Evolutionary conservation across 2,113 vertebrate species (phyloP).

Genomic region (Ifrita kowaldi): DNA sequence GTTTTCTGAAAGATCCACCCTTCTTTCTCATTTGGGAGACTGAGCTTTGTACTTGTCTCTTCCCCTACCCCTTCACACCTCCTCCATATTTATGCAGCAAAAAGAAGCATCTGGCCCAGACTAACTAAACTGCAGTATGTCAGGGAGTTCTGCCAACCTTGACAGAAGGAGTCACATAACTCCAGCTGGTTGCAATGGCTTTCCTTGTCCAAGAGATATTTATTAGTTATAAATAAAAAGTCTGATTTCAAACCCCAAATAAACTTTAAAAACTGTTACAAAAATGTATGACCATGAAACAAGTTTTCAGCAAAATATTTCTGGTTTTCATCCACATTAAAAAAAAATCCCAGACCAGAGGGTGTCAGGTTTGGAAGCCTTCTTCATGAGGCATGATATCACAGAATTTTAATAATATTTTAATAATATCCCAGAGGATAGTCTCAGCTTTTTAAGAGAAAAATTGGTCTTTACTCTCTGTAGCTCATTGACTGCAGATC

Average conservation of each 20-base stretch:
- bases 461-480: neutral
- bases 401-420: neutral
- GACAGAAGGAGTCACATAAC: constrained; percentile 20
- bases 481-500: neutral
- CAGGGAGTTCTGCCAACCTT: constrained; percentile 37
- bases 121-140: neutral
- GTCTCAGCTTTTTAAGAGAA: neutral
- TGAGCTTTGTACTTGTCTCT: neutral
- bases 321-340: neutral
- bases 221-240: constrained; percentile 23
- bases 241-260: neutral
- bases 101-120: constrained; percentile 34
- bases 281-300: neutral
- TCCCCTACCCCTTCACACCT: neutral
- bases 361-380: neutral
- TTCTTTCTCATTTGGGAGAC: neutral
- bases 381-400: neutral
- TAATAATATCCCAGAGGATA: neutral
- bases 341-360: neutral
- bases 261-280: neutral
- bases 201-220: constrained; percentile 8
- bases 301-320: neutral
- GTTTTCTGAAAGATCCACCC: neutral
- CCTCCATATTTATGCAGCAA: constrained; percentile 30
- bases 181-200: constrained; percentile 39